Evolutionary conservation across 2,113 vertebrate species (phyloP), one percentile per base, ranked within the genome.

Genomic region (Sinocyclocheilus anshuiensis): DNA sequence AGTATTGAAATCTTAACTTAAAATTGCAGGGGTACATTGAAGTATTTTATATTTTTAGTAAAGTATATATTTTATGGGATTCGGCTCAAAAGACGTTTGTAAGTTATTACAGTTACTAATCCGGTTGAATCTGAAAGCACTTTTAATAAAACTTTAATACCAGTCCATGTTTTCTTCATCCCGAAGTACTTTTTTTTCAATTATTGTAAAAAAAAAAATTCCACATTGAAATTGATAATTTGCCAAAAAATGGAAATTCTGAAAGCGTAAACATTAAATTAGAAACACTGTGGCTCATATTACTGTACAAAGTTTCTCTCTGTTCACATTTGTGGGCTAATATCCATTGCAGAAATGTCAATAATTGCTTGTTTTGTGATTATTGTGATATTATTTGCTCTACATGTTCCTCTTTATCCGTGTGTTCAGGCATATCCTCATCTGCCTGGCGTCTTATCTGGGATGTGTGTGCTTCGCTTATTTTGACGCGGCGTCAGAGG

Each of bases 401-500:
- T 42, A 2, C 18, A 39, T 22, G 4, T 55, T 6, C 10, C 48
- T 24, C 15, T 77, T 9, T 53, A 2, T 77, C 12, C 16, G 2
- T 77, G 3, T 55, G 75, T 53, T 55, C 24, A 99, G 98, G 98
- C 98, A 99, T 91, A 95, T 99, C 92, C 95, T 99, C 86, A 98
- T 99, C 90, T 99, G 98, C 84, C 94, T 99, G 80, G 97, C 97
- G 0, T 97, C 98, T 1, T 99, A 99, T 91, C 92, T 99, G 91
- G 97, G 97, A 53, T 99, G 97, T 0, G 97, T 99, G 89, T 99
- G 97, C 90, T 99, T 99, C 11, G 97, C 98, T 85, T 99, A 99
- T 92, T 99, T 99, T 0, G 97, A 99, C 42, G 97, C 96, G 6
- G 97, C 95, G 1, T 96, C 97, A 0, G 98, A 99, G 93, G 98